Evolutionary conservation across 2,888 invertebrate genomes (phyloP).

Genomic region (Synergus itoensis): DNA sequence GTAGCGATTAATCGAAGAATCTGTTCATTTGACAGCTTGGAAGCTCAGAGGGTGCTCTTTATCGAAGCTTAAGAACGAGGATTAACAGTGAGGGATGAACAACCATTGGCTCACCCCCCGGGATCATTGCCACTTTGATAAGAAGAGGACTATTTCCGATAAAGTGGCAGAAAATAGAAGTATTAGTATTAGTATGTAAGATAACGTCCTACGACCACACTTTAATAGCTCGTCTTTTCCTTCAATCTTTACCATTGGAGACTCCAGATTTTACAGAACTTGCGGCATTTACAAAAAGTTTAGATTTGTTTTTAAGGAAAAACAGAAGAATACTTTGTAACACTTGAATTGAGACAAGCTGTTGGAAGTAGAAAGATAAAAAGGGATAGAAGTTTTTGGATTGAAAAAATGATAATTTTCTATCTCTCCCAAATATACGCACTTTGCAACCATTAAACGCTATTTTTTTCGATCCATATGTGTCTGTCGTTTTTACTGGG

Average conservation of each 20-base stretch:
- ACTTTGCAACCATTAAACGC: too few species aligned
- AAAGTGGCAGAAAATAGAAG: constrained; percentile 52
- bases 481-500: too few species aligned
- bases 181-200: constrained; percentile 40
- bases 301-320: too few species aligned
- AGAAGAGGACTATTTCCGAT: constrained; percentile 61
- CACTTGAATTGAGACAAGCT: too few species aligned
- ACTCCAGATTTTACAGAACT: background rate
- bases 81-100: constrained; percentile 74
- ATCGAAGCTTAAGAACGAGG: constrained; percentile 63
- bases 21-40: constrained; percentile 28
- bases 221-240: constrained; percentile 2
- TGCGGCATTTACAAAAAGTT: background rate
- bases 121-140: constrained; percentile 72
- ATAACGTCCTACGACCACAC: constrained; percentile 45
- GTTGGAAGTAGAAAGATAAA: too few species aligned
- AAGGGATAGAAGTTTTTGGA: too few species aligned
- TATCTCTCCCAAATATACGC: too few species aligned
- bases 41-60: constrained; percentile 50
- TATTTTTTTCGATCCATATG: too few species aligned
- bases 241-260: background rate
- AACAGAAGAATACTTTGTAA: too few species aligned
- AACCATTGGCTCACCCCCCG: constrained; percentile 65
- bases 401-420: too few species aligned
- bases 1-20: constrained; percentile 27